Evolutionary conservation across 2,888 invertebrate genomes (phyloP).

Genomic region (Nycteola revayana): DNA sequence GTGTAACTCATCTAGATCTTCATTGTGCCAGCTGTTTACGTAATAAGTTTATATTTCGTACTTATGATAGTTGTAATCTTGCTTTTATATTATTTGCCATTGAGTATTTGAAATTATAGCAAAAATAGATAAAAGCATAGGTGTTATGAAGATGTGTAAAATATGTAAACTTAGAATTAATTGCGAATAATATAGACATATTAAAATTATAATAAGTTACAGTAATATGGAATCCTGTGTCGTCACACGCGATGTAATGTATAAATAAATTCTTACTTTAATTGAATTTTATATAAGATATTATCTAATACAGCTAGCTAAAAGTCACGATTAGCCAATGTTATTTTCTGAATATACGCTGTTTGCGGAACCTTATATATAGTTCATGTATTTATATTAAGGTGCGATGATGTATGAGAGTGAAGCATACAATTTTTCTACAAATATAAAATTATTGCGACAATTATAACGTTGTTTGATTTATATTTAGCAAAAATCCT

Average conservation of each 20-base stretch:
- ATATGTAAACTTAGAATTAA: conserved; percentile 66
- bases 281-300: conserved; percentile 64
- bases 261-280: conserved; percentile 57
- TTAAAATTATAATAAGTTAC: conserved; percentile 46
- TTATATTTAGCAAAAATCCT: no score
- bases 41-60: conserved; percentile 74
- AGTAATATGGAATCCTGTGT: conserved; percentile 50
- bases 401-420: conserved; percentile 69
- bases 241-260: conserved; percentile 56
- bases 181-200: conserved; percentile 43
- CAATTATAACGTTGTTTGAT: conserved; percentile 44
- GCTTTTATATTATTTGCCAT: conserved; percentile 73
- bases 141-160: conserved; percentile 61
- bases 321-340: conserved; percentile 78
- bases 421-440: conserved; percentile 78
- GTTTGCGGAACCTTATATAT: conserved; percentile 64
- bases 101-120: conserved; percentile 72
- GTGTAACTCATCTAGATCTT: conserved; percentile 76
- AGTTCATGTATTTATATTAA: conserved; percentile 76
- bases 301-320: conserved; percentile 70
- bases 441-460: conserved; percentile 78
- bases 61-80: conserved; percentile 74
- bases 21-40: conserved; percentile 79
- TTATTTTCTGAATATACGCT: conserved; percentile 78
- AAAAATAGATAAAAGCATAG: conserved; percentile 62